Percentiles rank a stretch among this genome's conserved stretches.
Conservation (phyloP, 2,888 invertebrate genomes). For the Plagiodera versicolora region DNA sequence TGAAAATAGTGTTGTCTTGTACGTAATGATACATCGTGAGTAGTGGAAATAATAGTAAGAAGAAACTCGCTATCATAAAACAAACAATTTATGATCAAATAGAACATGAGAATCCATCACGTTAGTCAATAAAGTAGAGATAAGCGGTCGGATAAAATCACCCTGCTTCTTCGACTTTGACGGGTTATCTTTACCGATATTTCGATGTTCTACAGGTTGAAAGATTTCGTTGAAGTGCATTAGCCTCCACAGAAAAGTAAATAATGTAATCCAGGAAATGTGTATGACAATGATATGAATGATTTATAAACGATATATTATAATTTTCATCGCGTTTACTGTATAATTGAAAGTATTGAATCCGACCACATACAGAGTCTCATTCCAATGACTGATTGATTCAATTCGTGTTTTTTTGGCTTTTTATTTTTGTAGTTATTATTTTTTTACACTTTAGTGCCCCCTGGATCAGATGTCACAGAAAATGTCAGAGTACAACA, state of each 20-base stretch:
- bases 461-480: no score
- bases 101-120: constrained; percentile 13
- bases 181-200: constrained; percentile 10
- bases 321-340: no score
- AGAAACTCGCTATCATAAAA: constrained; percentile 13
- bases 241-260: neutral
- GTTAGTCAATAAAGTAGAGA: constrained; percentile 18
- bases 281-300: neutral
- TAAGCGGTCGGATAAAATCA: neutral
- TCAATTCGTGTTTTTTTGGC: no score
- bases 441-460: no score
- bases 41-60: neutral
- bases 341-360: no score
- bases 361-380: no score
- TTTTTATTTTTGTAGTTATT: no score
- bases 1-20: neutral
- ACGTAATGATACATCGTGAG: neutral
- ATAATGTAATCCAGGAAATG: neutral
- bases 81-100: constrained; percentile 9
- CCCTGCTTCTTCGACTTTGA: constrained; percentile 6
- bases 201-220: constrained; percentile 15
- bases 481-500: no score
- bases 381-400: no score
- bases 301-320: no score
- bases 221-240: neutral